Base-by-base conservation (phyloP, 2,888 invertebrate species). In the Ochropleura leucogaster region DNA sequence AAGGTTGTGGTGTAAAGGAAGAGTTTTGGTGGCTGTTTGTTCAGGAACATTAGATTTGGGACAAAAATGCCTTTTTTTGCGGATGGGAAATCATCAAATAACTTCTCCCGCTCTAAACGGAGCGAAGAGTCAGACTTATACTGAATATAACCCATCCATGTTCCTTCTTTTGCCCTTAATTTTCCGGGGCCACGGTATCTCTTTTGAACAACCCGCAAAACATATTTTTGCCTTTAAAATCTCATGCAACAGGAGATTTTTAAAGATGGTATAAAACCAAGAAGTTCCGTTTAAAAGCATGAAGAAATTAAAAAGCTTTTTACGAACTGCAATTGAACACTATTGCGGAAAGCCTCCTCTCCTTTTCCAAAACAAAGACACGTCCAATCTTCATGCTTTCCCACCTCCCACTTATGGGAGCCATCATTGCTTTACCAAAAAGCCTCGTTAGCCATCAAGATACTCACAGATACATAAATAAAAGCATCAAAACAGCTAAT, bases 401-500 rank as follows among this genome's bases (percentile, higher is more conserved):
- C 10, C 12, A 46, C 20, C 46, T 30, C 40, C n/a, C 44, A 18
- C 7, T 55, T 16, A 18, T 4, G 51, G 4, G 40, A 40, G 0
- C 16, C n/a, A 47, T 57, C 44, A 53, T 30, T 51, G 53, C 16
- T 14, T 5, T 16, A 16, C 0, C 49, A 20, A 42, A 67, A 64
- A 20, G 18, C 46, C 59, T 74, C 46, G 55, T 70, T 82, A 66
- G 59, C 53, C 18, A 65, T 64, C 60, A 62, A 57, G 49, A 10
- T 67, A 66, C 65, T 63, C n/a, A 68, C 20, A 72, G 46, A 76
- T 53, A 71, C 57, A 67, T 10, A 73, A 49, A 60, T 67, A 72
- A 80, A 72, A 72, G 59, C 55, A 53, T 68, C 68, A 77, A 87
- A 80, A 66, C 63, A 67, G 80, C 87, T 85, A 87, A 87, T 87